Evolutionary conservation across 2,888 invertebrate species (phyloP).

Genomic region (Macaria notata): DNA sequence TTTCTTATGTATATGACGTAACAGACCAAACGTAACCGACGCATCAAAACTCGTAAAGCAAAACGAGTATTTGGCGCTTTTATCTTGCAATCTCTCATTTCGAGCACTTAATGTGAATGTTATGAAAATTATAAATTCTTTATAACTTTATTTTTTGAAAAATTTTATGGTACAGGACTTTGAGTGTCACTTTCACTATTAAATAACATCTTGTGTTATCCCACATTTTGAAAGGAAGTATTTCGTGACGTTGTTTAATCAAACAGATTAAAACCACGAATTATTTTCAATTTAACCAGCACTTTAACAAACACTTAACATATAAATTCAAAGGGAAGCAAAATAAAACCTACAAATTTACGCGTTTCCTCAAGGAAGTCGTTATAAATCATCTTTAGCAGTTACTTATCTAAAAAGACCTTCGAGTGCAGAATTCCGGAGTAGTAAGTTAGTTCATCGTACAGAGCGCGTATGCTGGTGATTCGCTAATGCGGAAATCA

Average conservation of each 20-base stretch:
- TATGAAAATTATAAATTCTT: slow-evolving; percentile 28
- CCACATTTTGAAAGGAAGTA: no score
- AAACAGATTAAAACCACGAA: no score
- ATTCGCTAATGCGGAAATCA: slow-evolving; percentile 34
- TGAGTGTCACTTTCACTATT: slow-evolving; percentile 24
- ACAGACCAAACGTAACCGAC: no score
- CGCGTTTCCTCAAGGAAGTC: slow-evolving; percentile 63
- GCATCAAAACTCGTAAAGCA: slow-evolving; percentile 11
- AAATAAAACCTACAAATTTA: background rate
- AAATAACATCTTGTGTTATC: slow-evolving; percentile 5
- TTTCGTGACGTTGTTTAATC: slow-evolving; percentile 1
- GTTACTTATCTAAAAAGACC: slow-evolving; percentile 47
- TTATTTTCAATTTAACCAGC: no score
- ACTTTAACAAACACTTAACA: no score
- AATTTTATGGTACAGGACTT: slow-evolving; percentile 22
- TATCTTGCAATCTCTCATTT: slow-evolving; percentile 29
- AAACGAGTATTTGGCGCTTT: slow-evolving; percentile 10
- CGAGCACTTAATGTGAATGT: slow-evolving; percentile 24
- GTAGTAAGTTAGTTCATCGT: slow-evolving; percentile 32
- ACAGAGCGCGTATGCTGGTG: slow-evolving; percentile 11
- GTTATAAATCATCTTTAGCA: slow-evolving; percentile 66
- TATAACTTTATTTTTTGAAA: slow-evolving; percentile 35
- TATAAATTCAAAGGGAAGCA: background rate
- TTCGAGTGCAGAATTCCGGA: slow-evolving; percentile 67
- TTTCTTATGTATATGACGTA: no score